Percentiles rank a stretch among this genome's conserved stretches.
Evolutionary conservation across 2,797 vertebrate genomes (phyloP).

Genomic region (Thalassophryne amazonica): DNA sequence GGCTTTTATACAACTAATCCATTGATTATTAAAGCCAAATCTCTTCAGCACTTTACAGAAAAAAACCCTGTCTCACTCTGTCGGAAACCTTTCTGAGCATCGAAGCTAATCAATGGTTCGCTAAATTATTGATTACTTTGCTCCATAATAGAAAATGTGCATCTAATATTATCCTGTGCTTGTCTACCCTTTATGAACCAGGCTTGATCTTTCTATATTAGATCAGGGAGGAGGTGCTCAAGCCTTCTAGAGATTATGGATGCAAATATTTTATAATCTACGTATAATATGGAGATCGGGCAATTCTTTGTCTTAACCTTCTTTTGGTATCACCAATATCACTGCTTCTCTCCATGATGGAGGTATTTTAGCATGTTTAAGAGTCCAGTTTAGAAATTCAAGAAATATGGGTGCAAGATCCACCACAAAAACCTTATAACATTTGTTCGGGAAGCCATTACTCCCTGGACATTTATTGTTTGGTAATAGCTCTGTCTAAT

Average conservation of each 20-base stretch:
- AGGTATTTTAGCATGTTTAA: neutral
- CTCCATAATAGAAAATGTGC: neutral
- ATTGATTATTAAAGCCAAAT: too few relatives aligned
- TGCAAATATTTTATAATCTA: neutral
- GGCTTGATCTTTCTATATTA: neutral
- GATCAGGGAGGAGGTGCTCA: neutral
- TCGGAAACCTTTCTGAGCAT: neutral
- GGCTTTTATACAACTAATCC: too few relatives aligned
- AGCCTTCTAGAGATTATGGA: neutral
- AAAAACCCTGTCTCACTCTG: neutral
- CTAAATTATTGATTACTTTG: neutral
- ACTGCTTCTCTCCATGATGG: conserved; percentile 3
- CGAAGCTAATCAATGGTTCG: neutral
- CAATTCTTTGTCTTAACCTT: too few relatives aligned
- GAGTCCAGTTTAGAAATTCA: conserved; percentile 4
- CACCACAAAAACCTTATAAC: neutral
- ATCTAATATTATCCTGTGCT: neutral
- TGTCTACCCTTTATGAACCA: neutral
- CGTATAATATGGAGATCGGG: neutral
- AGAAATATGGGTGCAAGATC: neutral
- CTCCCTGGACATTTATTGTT: neutral
- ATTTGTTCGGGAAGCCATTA: neutral
- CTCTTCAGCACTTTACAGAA: too few relatives aligned
- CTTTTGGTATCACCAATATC: too few relatives aligned
- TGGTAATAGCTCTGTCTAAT: neutral